These are phyloP conservation scores for Turdus rufiventris DNA, from an alignment of 2,113 vertebrate species.

Conservation along the genomic window DNA sequence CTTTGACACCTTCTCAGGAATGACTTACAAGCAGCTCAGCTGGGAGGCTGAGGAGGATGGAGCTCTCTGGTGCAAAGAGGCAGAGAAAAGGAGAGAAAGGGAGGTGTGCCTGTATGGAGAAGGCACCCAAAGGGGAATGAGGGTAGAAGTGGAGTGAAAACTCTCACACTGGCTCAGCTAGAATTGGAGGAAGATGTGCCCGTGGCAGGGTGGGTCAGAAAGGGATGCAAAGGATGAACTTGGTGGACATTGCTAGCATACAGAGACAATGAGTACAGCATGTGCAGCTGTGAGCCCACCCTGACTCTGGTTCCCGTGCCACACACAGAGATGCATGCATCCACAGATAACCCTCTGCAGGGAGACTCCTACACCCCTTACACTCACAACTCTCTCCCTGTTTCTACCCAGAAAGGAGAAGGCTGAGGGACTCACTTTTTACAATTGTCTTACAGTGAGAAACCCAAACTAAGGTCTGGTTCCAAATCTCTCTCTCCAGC, in stretches of 20 bases:
- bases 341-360: not conserved
- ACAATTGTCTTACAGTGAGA: not conserved
- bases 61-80: not conserved
- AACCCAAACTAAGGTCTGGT: not conserved
- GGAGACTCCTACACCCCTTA: not conserved
- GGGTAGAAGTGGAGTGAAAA: not conserved
- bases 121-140: not conserved
- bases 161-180: not conserved
- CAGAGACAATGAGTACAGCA: rapidly evolving
- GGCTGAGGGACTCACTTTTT: not conserved
- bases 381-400: not conserved
- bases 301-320: not conserved
- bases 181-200: not conserved
- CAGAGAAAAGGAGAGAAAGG: not conserved
- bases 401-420: not conserved
- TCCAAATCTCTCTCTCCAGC: not conserved
- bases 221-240: not conserved
- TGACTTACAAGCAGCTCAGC: not conserved
- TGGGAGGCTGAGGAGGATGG: not conserved
- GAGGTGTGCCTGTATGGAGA: not conserved
- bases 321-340: not conserved
- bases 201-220: not conserved
- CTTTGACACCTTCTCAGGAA: not conserved
- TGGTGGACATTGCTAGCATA: not conserved
- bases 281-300: not conserved